Conservation (phyloP, 2,797 vertebrate species). For the Eptatretus atami region DNA sequence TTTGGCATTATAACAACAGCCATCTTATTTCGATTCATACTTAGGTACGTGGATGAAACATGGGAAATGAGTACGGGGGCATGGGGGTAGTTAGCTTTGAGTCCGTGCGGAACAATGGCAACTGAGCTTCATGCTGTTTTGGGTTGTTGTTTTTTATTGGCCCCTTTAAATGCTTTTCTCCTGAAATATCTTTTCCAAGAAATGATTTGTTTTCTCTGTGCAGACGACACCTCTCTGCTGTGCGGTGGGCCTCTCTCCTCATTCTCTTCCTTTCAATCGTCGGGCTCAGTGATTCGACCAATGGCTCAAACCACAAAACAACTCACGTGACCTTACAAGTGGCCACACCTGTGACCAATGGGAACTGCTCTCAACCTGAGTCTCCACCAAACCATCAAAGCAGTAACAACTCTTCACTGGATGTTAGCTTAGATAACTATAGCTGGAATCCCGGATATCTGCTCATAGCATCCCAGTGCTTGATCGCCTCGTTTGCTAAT, state of each 20-base stretch:
- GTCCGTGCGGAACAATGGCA: too few relatives aligned
- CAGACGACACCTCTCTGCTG: constrained; percentile 52
- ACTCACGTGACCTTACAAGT: constrained; percentile 30
- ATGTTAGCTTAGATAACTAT: constrained; percentile 19
- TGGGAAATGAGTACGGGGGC: too few relatives aligned
- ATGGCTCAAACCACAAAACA: constrained; percentile 13
- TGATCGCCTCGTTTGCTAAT: constrained; percentile 72
- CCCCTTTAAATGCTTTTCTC: too few relatives aligned
- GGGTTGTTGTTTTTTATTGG: too few relatives aligned
- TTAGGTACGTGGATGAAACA: too few relatives aligned
- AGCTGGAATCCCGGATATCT: constrained; percentile 42
- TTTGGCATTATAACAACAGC: too few relatives aligned
- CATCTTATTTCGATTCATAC: too few relatives aligned
- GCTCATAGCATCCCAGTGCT: constrained; percentile 58
- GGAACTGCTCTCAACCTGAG: constrained; percentile 21
- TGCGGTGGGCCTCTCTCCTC: constrained; percentile 64
- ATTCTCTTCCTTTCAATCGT: constrained; percentile 70
- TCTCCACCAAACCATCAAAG: constrained; percentile 10
- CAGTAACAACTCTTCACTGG: constrained; percentile 26
- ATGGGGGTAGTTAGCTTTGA: too few relatives aligned
- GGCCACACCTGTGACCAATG: constrained; percentile 40
- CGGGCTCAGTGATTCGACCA: constrained; percentile 26
- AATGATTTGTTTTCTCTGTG: constrained; percentile 2
- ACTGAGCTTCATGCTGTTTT: too few relatives aligned
- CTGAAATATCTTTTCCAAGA: too few relatives aligned